Evolutionary conservation across 2,113 vertebrate genomes (phyloP), one percentile per base, ranked within the genome.

Genomic region (Apaloderma vittatum): DNA sequence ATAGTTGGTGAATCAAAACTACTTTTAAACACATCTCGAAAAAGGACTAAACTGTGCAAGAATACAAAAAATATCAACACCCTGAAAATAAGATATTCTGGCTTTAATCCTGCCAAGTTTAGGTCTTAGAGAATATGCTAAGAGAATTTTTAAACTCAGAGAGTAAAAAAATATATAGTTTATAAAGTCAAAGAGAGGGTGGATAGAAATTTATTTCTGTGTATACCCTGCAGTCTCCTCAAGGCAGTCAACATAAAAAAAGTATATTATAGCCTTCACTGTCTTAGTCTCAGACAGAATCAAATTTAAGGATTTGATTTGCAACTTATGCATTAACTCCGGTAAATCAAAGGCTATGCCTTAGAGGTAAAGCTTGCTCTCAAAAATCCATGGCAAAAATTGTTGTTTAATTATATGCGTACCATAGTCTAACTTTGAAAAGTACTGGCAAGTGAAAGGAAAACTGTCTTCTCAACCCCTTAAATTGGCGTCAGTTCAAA

Each of bases 401-500:
- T 58, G 32, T 78, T 94, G 40, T 54, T 95, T 94, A 80, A 81
- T 90, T 90, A 45, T 45, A 55, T 3, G 1, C 62, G 15, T 71
- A 37, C 34, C 23, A 15, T 15, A 79, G 49, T 36, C 61, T 94
- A 88, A 88, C 63, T 93, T 95, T 88, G 77, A 94, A 89, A 90
- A 88, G 55, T 51, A 92, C 55, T 92, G 93, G 18, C 37, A 62
- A 86, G 26, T 90, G 55, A 73, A 86, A 88, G 43, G 19, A 81
- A 87, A 91, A 10, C 3, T 62, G 6, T 84, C 55, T 74, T 96
- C 62, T 77, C 76, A 95, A 59, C 29, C 12, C 16, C 32, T 57
- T 79, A 74, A 84, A 75, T 45, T 90, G 32, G 48, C 94, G 52
- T 84, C 63, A 90, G 48, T 94, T 91, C 90, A 83, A 88, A 46